phyloP scores from a whole-genome alignment of 2,888 invertebrate genomes.

The Yponomeuta cagnagella region DNA sequence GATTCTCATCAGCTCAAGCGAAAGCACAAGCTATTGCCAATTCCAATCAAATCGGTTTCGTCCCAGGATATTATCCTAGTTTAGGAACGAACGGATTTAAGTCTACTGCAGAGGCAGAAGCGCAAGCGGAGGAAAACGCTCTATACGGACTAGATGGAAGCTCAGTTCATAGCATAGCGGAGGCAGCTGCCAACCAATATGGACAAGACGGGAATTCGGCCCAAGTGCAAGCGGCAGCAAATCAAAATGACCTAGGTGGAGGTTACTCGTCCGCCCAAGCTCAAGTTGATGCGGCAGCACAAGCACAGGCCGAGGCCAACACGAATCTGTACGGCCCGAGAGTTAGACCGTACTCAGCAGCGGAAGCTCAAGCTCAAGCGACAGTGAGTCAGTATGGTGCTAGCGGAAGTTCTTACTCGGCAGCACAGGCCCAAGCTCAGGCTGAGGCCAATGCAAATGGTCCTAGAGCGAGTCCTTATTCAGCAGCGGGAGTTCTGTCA shows the following conservation, averaged over 20 bases:
- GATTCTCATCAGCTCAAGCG: no score
- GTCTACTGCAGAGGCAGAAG: not conserved
- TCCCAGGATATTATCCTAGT: not conserved
- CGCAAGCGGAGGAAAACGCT: not conserved
- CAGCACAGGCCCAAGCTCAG: not conserved
- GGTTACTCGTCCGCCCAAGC: not conserved
- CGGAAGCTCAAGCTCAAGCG: not conserved
- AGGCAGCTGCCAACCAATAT: no score
- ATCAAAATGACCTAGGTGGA: not conserved
- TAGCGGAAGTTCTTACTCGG: no score
- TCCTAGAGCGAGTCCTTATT: not conserved
- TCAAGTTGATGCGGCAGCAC: not conserved
- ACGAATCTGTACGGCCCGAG: not conserved
- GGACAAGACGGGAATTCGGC: no score
- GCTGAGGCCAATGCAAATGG: not conserved
- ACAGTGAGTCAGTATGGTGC: not conserved
- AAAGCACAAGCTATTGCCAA: not conserved
- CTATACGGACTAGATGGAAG: no score
- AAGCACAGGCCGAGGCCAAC: not conserved
- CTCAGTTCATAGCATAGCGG: no score
- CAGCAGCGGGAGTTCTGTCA: not conserved
- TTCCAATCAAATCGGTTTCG: not conserved
- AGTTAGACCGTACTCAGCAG: not conserved
- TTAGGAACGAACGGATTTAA: not conserved
- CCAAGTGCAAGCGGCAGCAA: no score